phyloP scores from a whole-genome alignment of 1,140 invertebrate genomes.

The Drosophila bifasciata region DNA sequence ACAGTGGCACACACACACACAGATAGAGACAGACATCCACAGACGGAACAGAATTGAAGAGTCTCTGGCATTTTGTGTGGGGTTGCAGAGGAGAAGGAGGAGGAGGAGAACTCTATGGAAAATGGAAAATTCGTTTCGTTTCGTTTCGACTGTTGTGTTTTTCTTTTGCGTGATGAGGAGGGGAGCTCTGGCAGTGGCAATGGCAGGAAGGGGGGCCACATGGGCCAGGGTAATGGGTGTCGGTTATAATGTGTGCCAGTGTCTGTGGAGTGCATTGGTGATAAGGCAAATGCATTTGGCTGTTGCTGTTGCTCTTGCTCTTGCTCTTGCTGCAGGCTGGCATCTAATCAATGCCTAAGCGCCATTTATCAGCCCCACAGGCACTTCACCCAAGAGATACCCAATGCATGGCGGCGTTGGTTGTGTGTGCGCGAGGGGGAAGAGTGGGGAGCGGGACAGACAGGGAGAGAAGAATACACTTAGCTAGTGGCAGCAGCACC shows the following conservation, averaged over 20 bases:
- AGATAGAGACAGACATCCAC: slow-evolving; percentile 19
- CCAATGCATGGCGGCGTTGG: not conserved
- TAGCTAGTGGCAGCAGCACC: slow-evolving; percentile 36
- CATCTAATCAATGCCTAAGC: slow-evolving; percentile 60
- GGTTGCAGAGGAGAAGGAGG: not conserved
- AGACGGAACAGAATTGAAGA: slow-evolving; percentile 43
- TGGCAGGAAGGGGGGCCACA: too few relatives aligned
- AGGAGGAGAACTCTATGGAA: slow-evolving; percentile 44
- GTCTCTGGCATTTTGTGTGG: slow-evolving; percentile 46
- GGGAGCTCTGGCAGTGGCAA: not conserved
- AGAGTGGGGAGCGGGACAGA: not conserved
- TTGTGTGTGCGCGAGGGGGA: not conserved
- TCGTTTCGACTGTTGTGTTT: slow-evolving; percentile 49
- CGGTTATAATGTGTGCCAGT: slow-evolving; percentile 49
- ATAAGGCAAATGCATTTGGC: slow-evolving; percentile 51
- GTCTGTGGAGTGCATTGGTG: slow-evolving; percentile 40
- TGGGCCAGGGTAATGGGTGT: slow-evolving; percentile 29
- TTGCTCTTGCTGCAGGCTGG: slow-evolving; percentile 4
- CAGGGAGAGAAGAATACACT: slow-evolving; percentile 21
- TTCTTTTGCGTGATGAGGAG: slow-evolving; percentile 19
- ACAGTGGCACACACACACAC: slow-evolving; percentile 10
- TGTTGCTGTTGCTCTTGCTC: slow-evolving; percentile 27
- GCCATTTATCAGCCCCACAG: slow-evolving; percentile 52
- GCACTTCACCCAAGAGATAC: slow-evolving; percentile 28
- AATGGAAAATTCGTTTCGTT: slow-evolving; percentile 60